Base-by-base conservation (phyloP, 2,113 vertebrate genomes). In the Ahaetulla prasina region DNA sequence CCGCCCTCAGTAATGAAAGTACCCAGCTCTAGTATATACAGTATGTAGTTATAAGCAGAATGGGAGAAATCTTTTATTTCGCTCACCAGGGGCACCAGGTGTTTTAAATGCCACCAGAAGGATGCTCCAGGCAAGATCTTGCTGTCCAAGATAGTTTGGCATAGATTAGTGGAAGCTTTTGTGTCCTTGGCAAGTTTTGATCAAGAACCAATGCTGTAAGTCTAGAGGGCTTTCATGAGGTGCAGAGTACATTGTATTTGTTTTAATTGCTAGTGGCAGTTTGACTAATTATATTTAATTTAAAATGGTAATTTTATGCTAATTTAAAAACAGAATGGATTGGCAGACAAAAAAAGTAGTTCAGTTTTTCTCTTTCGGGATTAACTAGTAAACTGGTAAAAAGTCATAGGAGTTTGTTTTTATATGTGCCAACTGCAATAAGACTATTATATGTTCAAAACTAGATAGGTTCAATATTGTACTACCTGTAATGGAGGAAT, bases 51-150 rank as follows among this genome's bases (percentile, higher is more conserved):
- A 93, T 93, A 94, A 92, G 92, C 57, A 95, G 95, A 96, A 93
- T 0, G 55, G 57, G 91, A 94, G 88, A 92, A 91, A 94, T 95
- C 89, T 96, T 95, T 5, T 94, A 95, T 39, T 39, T 95, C 90
- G 14, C 18, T 8, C 35, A 94, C 97, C 94, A 93, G 95, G 96
- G 97, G 97, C 95, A 96, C 96, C 97, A 98, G 97, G 97, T 98
- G 97, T 95, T 96, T 96, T 96, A 97, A 98, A 98, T 97, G 96
- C 97, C 97, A 97, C 97, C 97, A 97, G 97, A 97, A 98, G 98
- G 97, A 96, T 97, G 97, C 96, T 97, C 94, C 95, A 97, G 97
- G 97, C 97, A 94, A 94, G 96, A 95, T 96, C 93, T 87, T 96
- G 93, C 96, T 96, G 95, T 97, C 97, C 97, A 97, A 96, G 95